Percentiles rank a stretch among this genome's conserved stretches.
Evolutionary conservation across 2,797 vertebrate species (phyloP).

Genomic region (Neomorphus geoffroyi): DNA sequence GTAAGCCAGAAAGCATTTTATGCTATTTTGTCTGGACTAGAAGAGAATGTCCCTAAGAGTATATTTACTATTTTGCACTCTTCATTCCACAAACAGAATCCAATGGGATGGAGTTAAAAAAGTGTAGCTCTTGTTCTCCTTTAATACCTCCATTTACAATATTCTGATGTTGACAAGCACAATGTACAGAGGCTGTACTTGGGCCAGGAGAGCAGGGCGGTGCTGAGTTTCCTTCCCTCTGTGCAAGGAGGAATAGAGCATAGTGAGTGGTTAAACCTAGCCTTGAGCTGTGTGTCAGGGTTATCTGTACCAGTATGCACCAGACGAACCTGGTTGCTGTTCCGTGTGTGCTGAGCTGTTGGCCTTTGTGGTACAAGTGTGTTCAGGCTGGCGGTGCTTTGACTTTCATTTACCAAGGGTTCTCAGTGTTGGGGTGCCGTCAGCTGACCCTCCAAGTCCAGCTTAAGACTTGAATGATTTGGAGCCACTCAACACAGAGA

Average conservation of each 20-base stretch:
- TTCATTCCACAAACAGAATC: not conserved
- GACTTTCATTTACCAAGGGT: not conserved
- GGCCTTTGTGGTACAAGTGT: rapidly evolving
- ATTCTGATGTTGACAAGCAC: not conserved
- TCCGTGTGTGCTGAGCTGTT: rapidly evolving
- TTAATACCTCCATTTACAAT: not conserved
- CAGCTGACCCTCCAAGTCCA: not conserved
- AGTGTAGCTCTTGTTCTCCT: not conserved
- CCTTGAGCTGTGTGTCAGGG: rapidly evolving
- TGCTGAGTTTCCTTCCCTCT: too few relatives aligned
- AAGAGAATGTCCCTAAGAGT: not conserved
- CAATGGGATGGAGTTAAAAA: not conserved
- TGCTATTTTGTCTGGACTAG: not conserved
- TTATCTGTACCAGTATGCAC: rapidly evolving
- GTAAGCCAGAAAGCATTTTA: not conserved
- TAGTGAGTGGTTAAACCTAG: rapidly evolving
- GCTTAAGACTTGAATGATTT: too few relatives aligned
- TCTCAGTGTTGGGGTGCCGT: not conserved
- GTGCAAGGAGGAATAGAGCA: rapidly evolving
- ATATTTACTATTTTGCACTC: not conserved
- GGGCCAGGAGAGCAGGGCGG: not conserved
- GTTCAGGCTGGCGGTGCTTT: rapidly evolving
- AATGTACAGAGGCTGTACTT: not conserved
- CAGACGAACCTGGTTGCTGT: not conserved
- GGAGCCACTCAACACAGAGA: too few relatives aligned